A percentile compares a stretch with the other conserved stretches of the same genome.
These are phyloP conservation scores for Drosophila bocki DNA, from an alignment of 1,140 invertebrate species.

Conservation along the genomic window DNA sequence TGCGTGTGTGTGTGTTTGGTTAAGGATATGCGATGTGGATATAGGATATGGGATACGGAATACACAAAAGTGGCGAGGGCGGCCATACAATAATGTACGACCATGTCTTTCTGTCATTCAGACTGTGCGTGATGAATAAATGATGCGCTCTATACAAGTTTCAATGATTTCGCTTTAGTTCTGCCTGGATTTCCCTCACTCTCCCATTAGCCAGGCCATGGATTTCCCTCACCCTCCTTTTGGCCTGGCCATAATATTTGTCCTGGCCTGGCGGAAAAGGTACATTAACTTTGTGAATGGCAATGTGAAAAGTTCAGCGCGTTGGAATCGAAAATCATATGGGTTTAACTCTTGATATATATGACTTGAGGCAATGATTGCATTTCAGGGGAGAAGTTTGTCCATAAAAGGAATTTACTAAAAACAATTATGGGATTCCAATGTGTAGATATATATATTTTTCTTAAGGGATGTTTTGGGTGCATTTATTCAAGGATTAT, in stretches of 20 bases:
- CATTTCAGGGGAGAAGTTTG: constrained; percentile 26
- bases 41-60: constrained; percentile 36
- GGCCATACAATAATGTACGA: constrained; percentile 61
- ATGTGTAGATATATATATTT: neutral
- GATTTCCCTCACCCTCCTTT: neutral
- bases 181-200: neutral
- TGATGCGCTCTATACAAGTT: constrained; percentile 71
- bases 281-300: constrained; percentile 46
- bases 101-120: constrained; percentile 56
- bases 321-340: constrained; percentile 16
- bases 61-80: constrained; percentile 17
- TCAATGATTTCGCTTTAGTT: constrained; percentile 76
- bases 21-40: constrained; percentile 39
- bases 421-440: constrained; percentile 12
- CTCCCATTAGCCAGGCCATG: no score
- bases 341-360: constrained; percentile 33
- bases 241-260: neutral
- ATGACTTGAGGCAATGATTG: constrained; percentile 23
- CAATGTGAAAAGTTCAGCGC: constrained; percentile 38
- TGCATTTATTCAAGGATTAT: constrained; percentile 10
- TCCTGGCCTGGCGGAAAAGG: constrained; percentile 9
- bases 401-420: constrained; percentile 32
- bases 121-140: constrained; percentile 77
- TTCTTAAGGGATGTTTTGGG: neutral
- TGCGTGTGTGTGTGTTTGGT: constrained; percentile 23